Conservation (phyloP, 2,797 vertebrate genomes). For the Gallinago solitaria region DNA sequence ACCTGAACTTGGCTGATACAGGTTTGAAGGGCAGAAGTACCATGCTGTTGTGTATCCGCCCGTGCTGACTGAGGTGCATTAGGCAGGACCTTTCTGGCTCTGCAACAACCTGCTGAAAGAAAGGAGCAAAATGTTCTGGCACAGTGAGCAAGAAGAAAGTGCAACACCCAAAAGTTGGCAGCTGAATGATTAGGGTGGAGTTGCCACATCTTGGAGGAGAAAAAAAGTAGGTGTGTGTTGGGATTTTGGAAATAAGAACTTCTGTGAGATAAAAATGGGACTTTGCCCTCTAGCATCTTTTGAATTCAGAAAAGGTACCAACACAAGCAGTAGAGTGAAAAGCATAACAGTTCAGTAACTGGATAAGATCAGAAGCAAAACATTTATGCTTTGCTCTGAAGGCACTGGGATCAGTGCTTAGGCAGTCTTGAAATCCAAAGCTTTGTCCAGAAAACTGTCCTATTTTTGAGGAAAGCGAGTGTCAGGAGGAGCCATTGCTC, state of each 20-base stretch:
- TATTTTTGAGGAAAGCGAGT: background rate
- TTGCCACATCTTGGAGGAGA: background rate
- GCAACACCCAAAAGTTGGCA: background rate
- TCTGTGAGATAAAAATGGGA: background rate
- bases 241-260: background rate
- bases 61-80: rapidly evolving
- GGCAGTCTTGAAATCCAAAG: background rate
- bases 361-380: background rate
- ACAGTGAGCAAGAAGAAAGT: background rate
- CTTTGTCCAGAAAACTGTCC: background rate
- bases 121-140: background rate
- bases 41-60: rapidly evolving
- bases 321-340: background rate
- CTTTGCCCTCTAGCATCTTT: background rate
- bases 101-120: background rate
- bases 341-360: background rate
- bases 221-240: background rate
- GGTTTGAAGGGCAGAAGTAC: background rate
- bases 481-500: background rate
- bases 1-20: background rate
- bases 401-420: background rate
- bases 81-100: background rate
- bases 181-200: background rate
- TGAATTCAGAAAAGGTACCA: background rate
- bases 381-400: background rate